Evolutionary conservation across 2,113 vertebrate species (phyloP).

Genomic region (Rhynchomys soricoides): DNA sequence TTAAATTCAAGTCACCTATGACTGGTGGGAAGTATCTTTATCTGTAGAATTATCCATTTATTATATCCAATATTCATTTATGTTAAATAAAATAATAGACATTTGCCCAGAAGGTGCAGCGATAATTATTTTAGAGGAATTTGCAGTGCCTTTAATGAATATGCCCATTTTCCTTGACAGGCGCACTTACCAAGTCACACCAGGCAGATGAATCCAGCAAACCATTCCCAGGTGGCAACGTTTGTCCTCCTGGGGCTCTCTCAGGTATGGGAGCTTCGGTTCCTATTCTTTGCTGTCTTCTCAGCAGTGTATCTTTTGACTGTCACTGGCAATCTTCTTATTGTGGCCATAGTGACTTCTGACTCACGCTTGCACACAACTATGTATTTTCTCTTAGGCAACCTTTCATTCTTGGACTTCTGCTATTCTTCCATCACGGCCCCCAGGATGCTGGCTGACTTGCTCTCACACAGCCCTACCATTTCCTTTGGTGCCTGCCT

Average conservation of each 20-base stretch:
- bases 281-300: slow-evolving; percentile 74
- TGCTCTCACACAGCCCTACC: slow-evolving; percentile 54
- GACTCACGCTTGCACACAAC: slow-evolving; percentile 76
- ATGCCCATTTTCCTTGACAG: slow-evolving; percentile 34
- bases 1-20: background rate
- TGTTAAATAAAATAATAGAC: background rate
- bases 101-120: background rate
- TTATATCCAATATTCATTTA: background rate
- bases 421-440: slow-evolving; percentile 78
- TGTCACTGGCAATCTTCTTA: slow-evolving; percentile 78
- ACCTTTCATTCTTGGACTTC: slow-evolving; percentile 82
- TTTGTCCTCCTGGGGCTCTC: slow-evolving; percentile 80
- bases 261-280: slow-evolving; percentile 52
- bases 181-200: background rate
- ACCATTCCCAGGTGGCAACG: slow-evolving; percentile 71
- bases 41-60: background rate
- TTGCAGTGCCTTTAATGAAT: background rate
- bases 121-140: background rate
- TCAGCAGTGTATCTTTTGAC: slow-evolving; percentile 73
- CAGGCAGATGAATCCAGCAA: slow-evolving; percentile 63
- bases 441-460: slow-evolving; percentile 78
- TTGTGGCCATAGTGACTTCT: slow-evolving; percentile 68
- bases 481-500: slow-evolving; percentile 80
- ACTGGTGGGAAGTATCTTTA: too few species aligned
- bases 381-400: slow-evolving; percentile 83